Percentiles rank a stretch among this genome's conserved stretches.
phyloP scores from a whole-genome alignment of 2,113 vertebrate species.

The Notiomystis cincta region DNA sequence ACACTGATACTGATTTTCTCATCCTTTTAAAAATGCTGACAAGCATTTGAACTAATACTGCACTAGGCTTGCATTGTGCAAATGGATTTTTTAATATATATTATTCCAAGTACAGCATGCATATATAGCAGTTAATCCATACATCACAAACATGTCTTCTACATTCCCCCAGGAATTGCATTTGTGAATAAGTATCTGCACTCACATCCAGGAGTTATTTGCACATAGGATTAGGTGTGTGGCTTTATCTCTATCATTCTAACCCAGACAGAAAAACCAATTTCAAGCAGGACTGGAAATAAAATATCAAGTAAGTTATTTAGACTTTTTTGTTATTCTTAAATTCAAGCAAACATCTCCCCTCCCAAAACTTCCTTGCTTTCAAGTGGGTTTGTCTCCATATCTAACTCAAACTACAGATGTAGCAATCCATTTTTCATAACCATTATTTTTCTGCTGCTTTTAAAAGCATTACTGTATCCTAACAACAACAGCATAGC shows the following conservation, averaged over 20 bases:
- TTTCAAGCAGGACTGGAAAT: neutral
- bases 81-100: neutral
- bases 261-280: neutral
- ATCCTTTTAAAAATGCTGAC: neutral
- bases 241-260: neutral
- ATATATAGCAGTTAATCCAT: neutral
- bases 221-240: neutral
- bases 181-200: neutral
- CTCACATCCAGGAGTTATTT: neutral
- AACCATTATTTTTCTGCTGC: neutral
- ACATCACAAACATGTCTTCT: neutral
- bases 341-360: neutral
- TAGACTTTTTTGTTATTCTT: neutral
- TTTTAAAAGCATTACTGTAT: neutral
- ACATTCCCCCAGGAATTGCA: neutral
- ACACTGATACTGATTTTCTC: neutral
- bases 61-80: neutral
- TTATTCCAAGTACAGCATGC: neutral
- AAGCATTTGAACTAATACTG: neutral
- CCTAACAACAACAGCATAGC: neutral
- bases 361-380: neutral
- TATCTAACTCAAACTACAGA: neutral
- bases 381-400: neutral
- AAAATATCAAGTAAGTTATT: neutral
- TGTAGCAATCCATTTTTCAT: slow-evolving; percentile 4